These are phyloP conservation scores for Eupithecia pulchellata DNA, from an alignment of 2,888 invertebrate genomes.

Conservation along the genomic window DNA sequence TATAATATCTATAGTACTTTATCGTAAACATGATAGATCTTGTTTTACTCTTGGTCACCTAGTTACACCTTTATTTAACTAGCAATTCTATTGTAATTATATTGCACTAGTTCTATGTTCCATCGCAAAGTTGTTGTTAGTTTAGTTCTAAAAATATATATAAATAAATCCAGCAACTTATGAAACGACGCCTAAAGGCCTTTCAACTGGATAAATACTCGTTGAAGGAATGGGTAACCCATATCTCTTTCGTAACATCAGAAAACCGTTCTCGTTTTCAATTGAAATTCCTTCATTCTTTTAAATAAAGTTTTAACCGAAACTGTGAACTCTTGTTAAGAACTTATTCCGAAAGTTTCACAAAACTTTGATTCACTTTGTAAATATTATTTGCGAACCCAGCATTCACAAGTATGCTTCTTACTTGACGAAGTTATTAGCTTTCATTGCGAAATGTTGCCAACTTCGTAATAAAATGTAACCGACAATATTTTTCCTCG, in stretches of 20 bases:
- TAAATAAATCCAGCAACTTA: not conserved
- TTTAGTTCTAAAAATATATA: no score
- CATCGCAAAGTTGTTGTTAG: no score
- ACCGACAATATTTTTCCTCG: slow-evolving; percentile 36
- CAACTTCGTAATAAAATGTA: slow-evolving; percentile 27
- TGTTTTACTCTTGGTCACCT: no score
- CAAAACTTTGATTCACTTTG: not conserved
- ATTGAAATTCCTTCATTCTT: no score
- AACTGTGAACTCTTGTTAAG: not conserved
- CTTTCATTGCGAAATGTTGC: slow-evolving; percentile 42
- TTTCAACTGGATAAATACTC: not conserved
- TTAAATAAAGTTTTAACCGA: no score
- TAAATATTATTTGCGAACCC: not conserved
- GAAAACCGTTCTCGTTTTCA: no score
- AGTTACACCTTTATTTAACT: no score
- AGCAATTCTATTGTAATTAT: no score
- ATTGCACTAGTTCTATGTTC: no score
- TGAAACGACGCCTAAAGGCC: not conserved
- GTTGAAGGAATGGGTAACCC: not conserved
- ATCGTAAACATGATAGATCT: not conserved
- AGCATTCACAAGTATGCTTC: not conserved
- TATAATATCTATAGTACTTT: no score
- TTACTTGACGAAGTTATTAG: not conserved
- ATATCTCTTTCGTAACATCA: no score
- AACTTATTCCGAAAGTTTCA: not conserved